These are phyloP conservation scores for Ophiothrix spiculata DNA, from an alignment of 35 echinoderm and acorn worm genomes.

Conservation along the genomic window DNA sequence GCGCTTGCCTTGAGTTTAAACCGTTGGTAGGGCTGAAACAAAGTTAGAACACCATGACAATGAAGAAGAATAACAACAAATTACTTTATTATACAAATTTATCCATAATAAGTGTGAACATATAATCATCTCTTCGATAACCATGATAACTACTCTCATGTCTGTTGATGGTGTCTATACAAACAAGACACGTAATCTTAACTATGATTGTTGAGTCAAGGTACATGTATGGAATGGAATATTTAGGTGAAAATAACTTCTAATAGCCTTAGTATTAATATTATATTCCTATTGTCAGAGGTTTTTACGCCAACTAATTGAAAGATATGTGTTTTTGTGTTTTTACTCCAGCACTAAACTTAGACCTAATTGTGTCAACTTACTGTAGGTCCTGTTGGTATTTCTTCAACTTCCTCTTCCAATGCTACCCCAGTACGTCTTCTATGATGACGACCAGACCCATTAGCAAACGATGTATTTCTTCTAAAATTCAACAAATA, in stretches of 20 bases:
- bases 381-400: not conserved
- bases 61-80: not conserved
- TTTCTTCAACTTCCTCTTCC: not conserved
- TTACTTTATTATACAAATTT: too few relatives aligned
- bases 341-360: too few relatives aligned
- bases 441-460: not conserved
- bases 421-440: not conserved
- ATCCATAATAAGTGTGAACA: too few relatives aligned
- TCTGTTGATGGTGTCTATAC: too few relatives aligned
- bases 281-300: not conserved
- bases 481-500: not conserved
- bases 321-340: not conserved
- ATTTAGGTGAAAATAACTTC: not conserved
- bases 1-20: slow-evolving; percentile 78
- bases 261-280: not conserved
- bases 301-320: not conserved
- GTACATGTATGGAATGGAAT: not conserved
- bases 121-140: too few relatives aligned
- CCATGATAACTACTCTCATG: too few relatives aligned
- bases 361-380: not conserved
- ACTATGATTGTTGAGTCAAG: too few relatives aligned
- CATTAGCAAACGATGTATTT: not conserved
- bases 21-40: slow-evolving; percentile 60
- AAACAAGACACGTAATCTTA: too few relatives aligned
- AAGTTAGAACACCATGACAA: not conserved